Evolutionary conservation across 2,888 invertebrate genomes (phyloP), one percentile per base, ranked within the genome.

Genomic region (Strigamia crassipes): DNA sequence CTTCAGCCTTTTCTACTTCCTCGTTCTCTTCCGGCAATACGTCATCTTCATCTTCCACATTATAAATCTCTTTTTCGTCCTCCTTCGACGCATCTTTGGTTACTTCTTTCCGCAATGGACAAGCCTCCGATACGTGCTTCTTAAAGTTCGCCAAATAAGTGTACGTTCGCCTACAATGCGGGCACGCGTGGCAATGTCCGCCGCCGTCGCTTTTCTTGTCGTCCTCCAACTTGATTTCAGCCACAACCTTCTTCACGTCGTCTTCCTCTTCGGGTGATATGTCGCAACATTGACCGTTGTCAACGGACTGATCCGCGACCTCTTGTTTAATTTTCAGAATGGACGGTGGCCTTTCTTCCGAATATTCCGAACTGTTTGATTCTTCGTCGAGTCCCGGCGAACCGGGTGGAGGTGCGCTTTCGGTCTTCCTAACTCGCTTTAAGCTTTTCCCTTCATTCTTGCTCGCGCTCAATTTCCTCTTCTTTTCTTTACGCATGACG

Each of bases 91-190:
- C 12, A 15, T 73, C 73, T 73, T 73, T 73, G 31, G 27, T 27
- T 27, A 27, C 27, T 10, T 81, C 78, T 31, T 78, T 81, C 31
- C 82, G n/a, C 27, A 83, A 80, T 8, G 83, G 83, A 80, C 84
- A 84, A 27, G 83, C 81, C 46, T 83, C 83, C 10, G 82, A 82
- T 12, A 84, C 78, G 80, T 84, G 84, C 78, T 83, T 83, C 66
- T 84, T 84, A 51, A 83, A 84, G 56, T 84, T 84, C 13, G 84
- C 84, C 51, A 83, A 80, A 61, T 84, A 84, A 1, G 83, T 83
- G 80, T 83, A 84, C 41, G 83, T 83, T 18, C 83, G 38, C 31
- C 41, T 77, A 78, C 83, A 83, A 46, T 83, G 51, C 8, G 83
- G 83, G 73, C 83, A 83, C 3, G 83, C 51, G 66, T 83, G 81